Percentiles rank a stretch among this genome's conserved stretches.
Conservation (phyloP, 2,113 vertebrate species). For the Miniopterus natalensis region DNA sequence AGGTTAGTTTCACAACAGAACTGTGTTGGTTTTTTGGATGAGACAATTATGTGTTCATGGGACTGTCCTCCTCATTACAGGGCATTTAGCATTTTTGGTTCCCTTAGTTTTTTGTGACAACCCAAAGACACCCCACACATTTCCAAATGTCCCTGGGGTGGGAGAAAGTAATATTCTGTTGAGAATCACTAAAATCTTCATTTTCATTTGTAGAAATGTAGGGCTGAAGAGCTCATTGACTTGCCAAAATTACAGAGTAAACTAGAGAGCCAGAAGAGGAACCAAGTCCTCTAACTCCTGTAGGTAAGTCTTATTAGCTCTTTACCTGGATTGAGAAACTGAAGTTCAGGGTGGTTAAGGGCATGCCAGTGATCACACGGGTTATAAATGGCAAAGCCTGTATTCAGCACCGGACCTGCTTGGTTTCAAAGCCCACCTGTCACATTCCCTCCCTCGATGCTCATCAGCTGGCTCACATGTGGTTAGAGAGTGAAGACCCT, state of each 20-base stretch:
- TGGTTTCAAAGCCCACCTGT: neutral
- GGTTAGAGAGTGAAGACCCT: neutral
- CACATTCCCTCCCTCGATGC: accelerated
- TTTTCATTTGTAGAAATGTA: neutral
- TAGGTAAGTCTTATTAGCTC: neutral
- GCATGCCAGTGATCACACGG: neutral
- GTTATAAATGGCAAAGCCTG: neutral
- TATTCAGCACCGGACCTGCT: neutral
- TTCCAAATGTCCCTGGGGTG: neutral
- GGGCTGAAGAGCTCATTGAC: neutral
- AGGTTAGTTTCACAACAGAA: neutral
- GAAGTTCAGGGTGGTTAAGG: neutral
- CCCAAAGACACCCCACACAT: neutral
- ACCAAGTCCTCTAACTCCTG: neutral
- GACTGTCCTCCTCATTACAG: neutral
- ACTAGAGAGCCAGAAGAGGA: neutral
- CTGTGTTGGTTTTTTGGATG: neutral
- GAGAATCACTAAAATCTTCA: neutral
- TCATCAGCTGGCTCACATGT: neutral
- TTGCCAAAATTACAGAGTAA: neutral
- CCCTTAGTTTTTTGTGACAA: neutral
- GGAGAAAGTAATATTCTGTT: neutral
- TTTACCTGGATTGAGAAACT: neutral
- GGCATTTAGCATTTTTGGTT: neutral
- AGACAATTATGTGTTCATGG: neutral